These are phyloP conservation scores for Hyphantria cunea DNA, from an alignment of 1,140 invertebrate species.

Conservation along the genomic window DNA sequence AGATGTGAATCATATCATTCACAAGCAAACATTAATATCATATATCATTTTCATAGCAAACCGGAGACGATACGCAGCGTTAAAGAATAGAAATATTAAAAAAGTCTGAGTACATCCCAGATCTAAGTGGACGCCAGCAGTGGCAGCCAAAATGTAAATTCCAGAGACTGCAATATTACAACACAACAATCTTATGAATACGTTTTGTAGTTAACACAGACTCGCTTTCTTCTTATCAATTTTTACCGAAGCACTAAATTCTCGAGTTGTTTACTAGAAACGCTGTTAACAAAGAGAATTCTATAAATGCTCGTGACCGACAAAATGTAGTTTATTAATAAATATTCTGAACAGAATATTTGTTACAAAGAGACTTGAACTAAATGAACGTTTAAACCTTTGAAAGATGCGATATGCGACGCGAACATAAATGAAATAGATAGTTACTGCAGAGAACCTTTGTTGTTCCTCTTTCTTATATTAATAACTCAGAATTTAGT, in stretches of 20 bases:
- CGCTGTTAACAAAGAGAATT: slow-evolving; percentile 31
- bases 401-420: too few relatives aligned
- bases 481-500: too few relatives aligned
- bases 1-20: not conserved
- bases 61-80: slow-evolving; percentile 23
- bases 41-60: slow-evolving; percentile 20
- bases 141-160: slow-evolving; percentile 58
- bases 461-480: too few relatives aligned
- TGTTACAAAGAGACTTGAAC: slow-evolving; percentile 15
- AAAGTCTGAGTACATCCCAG: slow-evolving; percentile 37
- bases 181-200: slow-evolving; percentile 44
- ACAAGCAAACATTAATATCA: slow-evolving; percentile 6
- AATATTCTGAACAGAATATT: slow-evolving; percentile 28
- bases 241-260: slow-evolving; percentile 25
- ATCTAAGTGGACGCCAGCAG: slow-evolving; percentile 42
- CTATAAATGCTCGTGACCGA: slow-evolving; percentile 23
- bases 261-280: slow-evolving; percentile 22
- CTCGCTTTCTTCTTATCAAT: slow-evolving; percentile 38
- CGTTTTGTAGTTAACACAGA: slow-evolving; percentile 30
- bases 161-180: slow-evolving; percentile 38
- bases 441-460: too few relatives aligned
- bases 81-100: slow-evolving; percentile 29
- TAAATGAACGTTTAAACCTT: slow-evolving; percentile 20
- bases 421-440: too few relatives aligned
- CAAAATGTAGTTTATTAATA: slow-evolving; percentile 30